These are phyloP conservation scores for Gastracanthus pulcherrimus DNA, from an alignment of 2,888 invertebrate genomes.

Conservation along the genomic window DNA sequence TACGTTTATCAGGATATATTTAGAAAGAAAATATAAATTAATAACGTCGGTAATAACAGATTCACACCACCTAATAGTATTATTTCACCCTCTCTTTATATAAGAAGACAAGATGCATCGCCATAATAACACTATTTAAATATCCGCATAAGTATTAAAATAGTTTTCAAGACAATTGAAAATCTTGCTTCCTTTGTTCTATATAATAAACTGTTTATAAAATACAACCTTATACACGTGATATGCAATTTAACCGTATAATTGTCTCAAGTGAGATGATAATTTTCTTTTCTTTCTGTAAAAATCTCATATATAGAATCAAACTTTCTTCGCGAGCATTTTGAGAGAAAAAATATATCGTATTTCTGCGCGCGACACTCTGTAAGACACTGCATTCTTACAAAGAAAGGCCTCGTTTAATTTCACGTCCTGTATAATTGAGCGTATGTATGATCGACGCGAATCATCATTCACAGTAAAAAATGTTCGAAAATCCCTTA, in stretches of 20 bases:
- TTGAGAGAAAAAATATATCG: conserved; percentile 37
- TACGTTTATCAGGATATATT: neutral
- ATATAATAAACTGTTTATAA: conserved; percentile 53
- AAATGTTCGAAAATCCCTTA: too few species aligned
- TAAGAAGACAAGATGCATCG: conserved; percentile 17
- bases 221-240: conserved; percentile 52
- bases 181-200: conserved; percentile 26
- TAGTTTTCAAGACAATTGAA: conserved; percentile 35
- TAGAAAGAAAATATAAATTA: neutral
- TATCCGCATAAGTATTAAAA: conserved; percentile 46
- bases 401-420: conserved; percentile 55
- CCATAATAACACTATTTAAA: conserved; percentile 42
- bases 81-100: neutral
- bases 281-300: conserved; percentile 8
- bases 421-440: conserved; percentile 22
- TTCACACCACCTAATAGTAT: neutral
- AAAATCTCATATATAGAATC: conserved; percentile 44
- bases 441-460: neutral
- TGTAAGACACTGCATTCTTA: conserved; percentile 51
- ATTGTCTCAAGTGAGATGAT: conserved; percentile 31
- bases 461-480: neutral
- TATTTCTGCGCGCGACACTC: conserved; percentile 41
- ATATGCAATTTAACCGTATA: conserved; percentile 54
- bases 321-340: conserved; percentile 41
- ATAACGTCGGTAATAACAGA: neutral